Base-by-base conservation (phyloP, 2,113 vertebrate species). In the Acanthochromis polyacanthus region DNA sequence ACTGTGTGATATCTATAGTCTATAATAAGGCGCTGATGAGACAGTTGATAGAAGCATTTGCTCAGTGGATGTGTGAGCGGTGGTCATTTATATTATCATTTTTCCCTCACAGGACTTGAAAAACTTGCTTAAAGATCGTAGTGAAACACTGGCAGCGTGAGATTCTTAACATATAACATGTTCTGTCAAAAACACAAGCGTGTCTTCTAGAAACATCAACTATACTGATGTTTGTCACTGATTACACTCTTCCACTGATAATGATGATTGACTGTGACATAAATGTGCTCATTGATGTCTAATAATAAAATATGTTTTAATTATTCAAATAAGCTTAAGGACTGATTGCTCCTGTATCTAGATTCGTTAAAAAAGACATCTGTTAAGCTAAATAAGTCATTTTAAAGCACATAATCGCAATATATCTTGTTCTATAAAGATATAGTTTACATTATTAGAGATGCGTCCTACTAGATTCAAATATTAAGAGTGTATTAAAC, bases 21-120 rank as follows among this genome's bases (percentile, higher is more conserved):
- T 61, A 22, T 76, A 73, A 83, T 63, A 38, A 78, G 4, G 17
- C 5, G 45, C 45, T 63, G 51, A 78, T 58, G 69, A 67, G 71
- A 51, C 53, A 12, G 63, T 10, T 66, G 62, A 67, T 71, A n/a
- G 11, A 69, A 50, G 53, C 11, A 19, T 68, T 67, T 45, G 52
- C 53, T 52, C 45, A 56, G 12, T 36, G 50, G 50, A 51, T 43
- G 36, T 19, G 30, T 0, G 22, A 57, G 25, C 45, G 28, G 28
- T 10, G 19, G 52, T 59, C 32, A 45, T 73, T 53, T 45, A 50
- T 23, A 43, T 61, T 20, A 28, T n/a, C 14, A 9, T n/a, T 38
- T 23, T 67, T 32, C 11, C 10, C 40, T 20, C 12, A n/a, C n/a
- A 20, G 40, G 28, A 43, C 25, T 52, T 66, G 4, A 50, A 22